phyloP scores from a whole-genome alignment of 2,797 vertebrate species.

The Artibeus jamaicensis region DNA sequence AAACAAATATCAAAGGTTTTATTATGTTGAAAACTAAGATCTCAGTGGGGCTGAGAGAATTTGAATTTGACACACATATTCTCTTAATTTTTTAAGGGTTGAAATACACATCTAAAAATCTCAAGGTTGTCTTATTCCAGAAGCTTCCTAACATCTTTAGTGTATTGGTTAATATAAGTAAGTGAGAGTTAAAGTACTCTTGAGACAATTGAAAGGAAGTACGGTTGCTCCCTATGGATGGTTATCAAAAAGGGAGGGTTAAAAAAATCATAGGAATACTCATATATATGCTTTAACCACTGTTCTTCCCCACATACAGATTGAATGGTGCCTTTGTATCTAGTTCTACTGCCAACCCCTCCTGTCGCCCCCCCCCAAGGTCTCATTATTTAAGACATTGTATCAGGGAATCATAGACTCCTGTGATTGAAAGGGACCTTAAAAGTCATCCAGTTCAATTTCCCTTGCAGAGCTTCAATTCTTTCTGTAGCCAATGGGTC shows the following conservation, averaged over 20 bases:
- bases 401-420: neutral
- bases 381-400: neutral
- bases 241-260: neutral
- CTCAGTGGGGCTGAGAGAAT: neutral
- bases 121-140: neutral
- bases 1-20: constrained; percentile 15
- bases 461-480: neutral
- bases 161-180: neutral
- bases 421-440: neutral
- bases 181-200: neutral
- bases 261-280: neutral
- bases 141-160: neutral
- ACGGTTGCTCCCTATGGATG: neutral
- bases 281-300: neutral
- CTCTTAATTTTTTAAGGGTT: neutral
- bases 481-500: neutral
- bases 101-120: neutral
- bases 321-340: neutral
- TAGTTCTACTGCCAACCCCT: neutral
- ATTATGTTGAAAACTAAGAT: neutral
- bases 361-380: too few species aligned
- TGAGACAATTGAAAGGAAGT: neutral
- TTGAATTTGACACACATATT: neutral
- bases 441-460: neutral
- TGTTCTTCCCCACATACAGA: neutral